Conservation (phyloP, 1,140 invertebrate species). For the Drosophila tsacasi region DNA sequence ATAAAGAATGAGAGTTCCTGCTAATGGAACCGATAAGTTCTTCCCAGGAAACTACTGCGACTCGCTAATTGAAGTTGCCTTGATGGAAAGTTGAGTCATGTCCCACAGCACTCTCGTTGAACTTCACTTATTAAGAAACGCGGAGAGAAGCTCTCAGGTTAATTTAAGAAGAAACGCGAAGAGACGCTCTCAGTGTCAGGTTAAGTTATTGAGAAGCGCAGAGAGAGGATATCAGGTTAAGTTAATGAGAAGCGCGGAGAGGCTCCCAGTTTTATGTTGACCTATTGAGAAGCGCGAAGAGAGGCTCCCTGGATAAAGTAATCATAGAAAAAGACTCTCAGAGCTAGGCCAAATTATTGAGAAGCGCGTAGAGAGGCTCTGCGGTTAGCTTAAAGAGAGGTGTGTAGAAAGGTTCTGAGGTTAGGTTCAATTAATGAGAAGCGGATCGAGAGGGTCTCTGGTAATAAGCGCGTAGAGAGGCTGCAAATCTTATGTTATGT, state of each 20-base stretch:
- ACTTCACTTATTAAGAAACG: slow-evolving; percentile 5
- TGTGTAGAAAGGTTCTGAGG: too few relatives aligned
- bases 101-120: not conserved
- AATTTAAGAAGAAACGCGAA: not conserved
- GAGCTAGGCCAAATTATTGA: not conserved
- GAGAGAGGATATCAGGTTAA: not conserved
- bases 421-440: not conserved
- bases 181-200: not conserved
- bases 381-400: too few relatives aligned
- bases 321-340: too few relatives aligned
- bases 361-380: not conserved
- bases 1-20: slow-evolving; percentile 31
- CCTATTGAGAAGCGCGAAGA: not conserved
- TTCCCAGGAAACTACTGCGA: slow-evolving; percentile 3
- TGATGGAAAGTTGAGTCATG: slow-evolving; percentile 35
- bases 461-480: not conserved
- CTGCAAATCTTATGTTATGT: too few relatives aligned
- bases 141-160: not conserved
- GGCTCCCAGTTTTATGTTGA: too few relatives aligned
- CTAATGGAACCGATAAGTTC: slow-evolving; percentile 53
- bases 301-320: not conserved
- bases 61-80: slow-evolving; percentile 50
- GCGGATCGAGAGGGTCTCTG: not conserved
- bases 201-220: not conserved
- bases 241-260: not conserved